Percentiles rank a stretch among this genome's conserved stretches.
These are phyloP conservation scores for Tenrec ecaudatus DNA, from an alignment of 2,113 vertebrate genomes.

Conservation along the genomic window DNA sequence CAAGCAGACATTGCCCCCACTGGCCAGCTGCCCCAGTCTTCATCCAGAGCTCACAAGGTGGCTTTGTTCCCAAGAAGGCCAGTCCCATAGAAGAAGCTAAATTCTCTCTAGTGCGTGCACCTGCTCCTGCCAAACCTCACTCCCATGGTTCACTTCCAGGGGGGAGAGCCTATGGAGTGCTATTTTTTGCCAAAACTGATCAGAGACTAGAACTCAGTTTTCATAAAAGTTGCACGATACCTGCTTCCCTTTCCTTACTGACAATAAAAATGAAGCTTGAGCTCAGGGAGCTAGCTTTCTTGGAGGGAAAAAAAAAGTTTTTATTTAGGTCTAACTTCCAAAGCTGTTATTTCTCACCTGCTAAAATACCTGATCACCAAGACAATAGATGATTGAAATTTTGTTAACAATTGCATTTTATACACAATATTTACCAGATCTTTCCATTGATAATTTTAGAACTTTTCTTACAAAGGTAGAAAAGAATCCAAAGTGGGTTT, in stretches of 20 bases:
- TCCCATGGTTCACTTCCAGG: conserved; percentile 34
- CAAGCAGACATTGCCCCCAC: not conserved
- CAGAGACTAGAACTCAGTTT: conserved; percentile 62
- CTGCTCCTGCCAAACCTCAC: conserved; percentile 7
- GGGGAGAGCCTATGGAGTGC: conserved; percentile 39
- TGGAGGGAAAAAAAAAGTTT: conserved; percentile 27
- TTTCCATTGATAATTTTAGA: conserved; percentile 72
- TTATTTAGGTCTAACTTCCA: conserved; percentile 27
- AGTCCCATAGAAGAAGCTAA: not conserved
- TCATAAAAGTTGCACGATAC: conserved; percentile 42
- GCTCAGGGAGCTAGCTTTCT: conserved; percentile 14
- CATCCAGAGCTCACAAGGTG: not conserved
- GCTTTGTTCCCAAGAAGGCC: not conserved
- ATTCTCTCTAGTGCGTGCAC: not conserved
- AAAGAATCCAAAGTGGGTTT: conserved; percentile 50
- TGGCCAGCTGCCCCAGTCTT: not conserved
- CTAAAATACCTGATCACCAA: not conserved
- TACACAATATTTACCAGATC: conserved; percentile 51
- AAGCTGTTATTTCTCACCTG: conserved; percentile 36
- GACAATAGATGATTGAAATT: conserved; percentile 40
- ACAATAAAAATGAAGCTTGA: conserved; percentile 37
- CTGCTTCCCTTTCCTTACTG: conserved; percentile 20
- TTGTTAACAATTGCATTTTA: conserved; percentile 52
- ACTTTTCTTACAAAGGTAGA: conserved; percentile 40
- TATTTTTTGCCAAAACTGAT: conserved; percentile 66